These are phyloP conservation scores for Eulemur mongoz DNA, from an alignment of 2,797 vertebrate genomes.

Conservation along the genomic window DNA sequence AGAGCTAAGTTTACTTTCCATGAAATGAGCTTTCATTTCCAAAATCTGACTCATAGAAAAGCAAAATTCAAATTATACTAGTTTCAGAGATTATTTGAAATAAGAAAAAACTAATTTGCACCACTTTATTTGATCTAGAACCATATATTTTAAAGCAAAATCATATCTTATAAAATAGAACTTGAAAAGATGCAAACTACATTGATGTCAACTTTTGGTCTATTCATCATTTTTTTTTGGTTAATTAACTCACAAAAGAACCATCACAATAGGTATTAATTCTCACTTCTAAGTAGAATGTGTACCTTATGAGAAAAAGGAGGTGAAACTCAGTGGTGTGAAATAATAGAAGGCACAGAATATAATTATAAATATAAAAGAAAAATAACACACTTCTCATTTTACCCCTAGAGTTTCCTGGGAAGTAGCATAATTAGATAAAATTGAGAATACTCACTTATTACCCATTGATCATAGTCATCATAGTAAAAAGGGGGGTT, in stretches of 20 bases:
- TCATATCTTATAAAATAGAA: neutral
- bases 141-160: slow-evolving; percentile 35
- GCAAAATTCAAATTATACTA: neutral
- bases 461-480: neutral
- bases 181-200: slow-evolving; percentile 50
- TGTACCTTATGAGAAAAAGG: neutral
- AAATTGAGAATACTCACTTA: neutral
- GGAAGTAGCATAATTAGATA: neutral
- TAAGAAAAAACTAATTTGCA: slow-evolving; percentile 22
- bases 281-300: slow-evolving; percentile 41
- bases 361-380: slow-evolving; percentile 36
- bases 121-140: neutral
- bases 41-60: neutral
- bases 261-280: slow-evolving; percentile 65
- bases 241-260: slow-evolving; percentile 78
- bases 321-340: neutral
- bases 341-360: neutral
- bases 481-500: neutral
- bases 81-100: slow-evolving; percentile 39
- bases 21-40: slow-evolving; percentile 10
- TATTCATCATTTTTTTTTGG: slow-evolving; percentile 61
- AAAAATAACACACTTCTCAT: neutral
- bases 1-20: neutral
- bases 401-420: neutral
- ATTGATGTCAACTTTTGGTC: slow-evolving; percentile 46